phyloP scores from a whole-genome alignment of 2,113 vertebrate genomes.

The Oplegnathus fasciatus region DNA sequence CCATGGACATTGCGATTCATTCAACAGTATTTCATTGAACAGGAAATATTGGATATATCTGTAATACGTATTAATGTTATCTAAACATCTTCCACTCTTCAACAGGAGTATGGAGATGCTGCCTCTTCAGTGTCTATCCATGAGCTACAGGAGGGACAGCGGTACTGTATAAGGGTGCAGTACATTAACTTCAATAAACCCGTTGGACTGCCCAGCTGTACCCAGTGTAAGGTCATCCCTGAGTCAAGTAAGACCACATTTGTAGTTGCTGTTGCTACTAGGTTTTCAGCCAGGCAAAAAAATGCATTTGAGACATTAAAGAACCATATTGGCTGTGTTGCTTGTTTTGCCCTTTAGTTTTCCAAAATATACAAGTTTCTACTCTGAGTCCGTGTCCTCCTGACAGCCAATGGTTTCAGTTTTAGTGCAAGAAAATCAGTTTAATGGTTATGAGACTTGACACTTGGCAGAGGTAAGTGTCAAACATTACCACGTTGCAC shows the following conservation, averaged over 20 bases:
- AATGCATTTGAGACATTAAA: not conserved
- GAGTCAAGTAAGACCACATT: slow-evolving; percentile 32
- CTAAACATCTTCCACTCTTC: not conserved
- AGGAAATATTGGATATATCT: not conserved
- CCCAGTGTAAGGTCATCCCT: slow-evolving; percentile 44
- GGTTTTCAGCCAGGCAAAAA: not conserved
- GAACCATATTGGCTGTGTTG: not conserved
- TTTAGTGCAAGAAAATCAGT: not conserved
- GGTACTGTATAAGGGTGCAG: slow-evolving; percentile 52
- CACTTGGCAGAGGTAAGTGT: not conserved
- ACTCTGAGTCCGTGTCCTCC: not conserved
- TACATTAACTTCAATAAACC: accelerated
- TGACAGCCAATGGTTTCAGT: not conserved
- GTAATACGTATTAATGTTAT: not conserved
- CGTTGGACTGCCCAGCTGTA: slow-evolving; percentile 20
- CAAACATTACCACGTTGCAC: not conserved
- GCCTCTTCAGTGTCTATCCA: not conserved
- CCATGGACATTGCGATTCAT: too few relatives aligned
- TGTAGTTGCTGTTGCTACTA: not conserved
- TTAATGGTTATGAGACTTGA: not conserved
- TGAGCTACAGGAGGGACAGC: slow-evolving; percentile 43
- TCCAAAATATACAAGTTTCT: not conserved
- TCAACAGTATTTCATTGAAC: not conserved
- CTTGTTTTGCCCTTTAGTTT: not conserved
- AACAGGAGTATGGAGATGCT: not conserved